Evolutionary conservation across 2,888 invertebrate genomes (phyloP).

Genomic region (Drosophila lutescens): DNA sequence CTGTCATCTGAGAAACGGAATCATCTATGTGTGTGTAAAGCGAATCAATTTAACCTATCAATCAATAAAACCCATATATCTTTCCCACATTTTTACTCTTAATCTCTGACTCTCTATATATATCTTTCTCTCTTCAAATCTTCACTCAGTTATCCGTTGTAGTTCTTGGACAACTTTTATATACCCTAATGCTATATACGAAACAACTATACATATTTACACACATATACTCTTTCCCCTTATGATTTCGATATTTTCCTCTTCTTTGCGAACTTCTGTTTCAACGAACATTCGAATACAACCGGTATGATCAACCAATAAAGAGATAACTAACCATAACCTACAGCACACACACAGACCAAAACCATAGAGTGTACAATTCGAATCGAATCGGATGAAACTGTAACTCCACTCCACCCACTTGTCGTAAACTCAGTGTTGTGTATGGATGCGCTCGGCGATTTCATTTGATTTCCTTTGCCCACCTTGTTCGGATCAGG

Average conservation of each 20-base stretch:
- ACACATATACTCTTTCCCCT: slow-evolving; percentile 4
- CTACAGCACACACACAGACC: slow-evolving; percentile 37
- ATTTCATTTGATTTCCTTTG: slow-evolving; percentile 28
- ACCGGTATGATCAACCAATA: slow-evolving; percentile 61
- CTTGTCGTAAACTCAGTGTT: slow-evolving; percentile 38
- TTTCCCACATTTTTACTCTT: slow-evolving; percentile 39
- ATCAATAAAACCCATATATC: slow-evolving; percentile 41
- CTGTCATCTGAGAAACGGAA: slow-evolving; percentile 30
- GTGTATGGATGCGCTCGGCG: slow-evolving; percentile 56
- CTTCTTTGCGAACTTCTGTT: slow-evolving; percentile 37
- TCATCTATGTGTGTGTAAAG: slow-evolving; percentile 45
- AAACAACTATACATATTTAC: slow-evolving; percentile 1
- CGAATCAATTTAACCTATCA: slow-evolving; percentile 25
- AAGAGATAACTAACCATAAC: slow-evolving; percentile 40
- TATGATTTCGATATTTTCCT: slow-evolving; percentile 32
- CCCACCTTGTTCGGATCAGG: slow-evolving; percentile 24
- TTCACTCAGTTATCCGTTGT: slow-evolving; percentile 67
- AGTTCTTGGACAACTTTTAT: slow-evolving; percentile 61
- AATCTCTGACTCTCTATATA: slow-evolving; percentile 26
- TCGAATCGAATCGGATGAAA: slow-evolving; percentile 28
- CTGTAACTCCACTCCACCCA: slow-evolving; percentile 28
- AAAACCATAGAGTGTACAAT: slow-evolving; percentile 40
- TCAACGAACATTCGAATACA: slow-evolving; percentile 30
- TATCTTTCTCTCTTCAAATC: slow-evolving; percentile 36
- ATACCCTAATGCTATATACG: slow-evolving; percentile 4